These are phyloP conservation scores for Belgica antarctica DNA, from an alignment of 2,888 invertebrate species.

Conservation along the genomic window DNA sequence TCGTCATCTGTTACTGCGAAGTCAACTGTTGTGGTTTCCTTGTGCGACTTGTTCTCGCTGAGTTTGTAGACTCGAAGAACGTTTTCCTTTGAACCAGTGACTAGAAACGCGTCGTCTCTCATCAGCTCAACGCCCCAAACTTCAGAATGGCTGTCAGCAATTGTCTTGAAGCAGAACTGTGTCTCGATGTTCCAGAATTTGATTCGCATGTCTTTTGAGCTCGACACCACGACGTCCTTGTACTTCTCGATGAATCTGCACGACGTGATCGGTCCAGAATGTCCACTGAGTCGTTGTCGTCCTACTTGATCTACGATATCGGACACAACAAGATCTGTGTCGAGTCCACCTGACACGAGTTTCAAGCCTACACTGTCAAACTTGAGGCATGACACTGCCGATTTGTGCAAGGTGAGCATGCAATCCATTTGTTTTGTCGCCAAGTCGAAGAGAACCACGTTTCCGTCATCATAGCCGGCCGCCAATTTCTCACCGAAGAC, in stretches of 20 bases:
- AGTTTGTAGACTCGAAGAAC: slow-evolving; percentile 84
- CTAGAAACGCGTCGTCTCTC: slow-evolving; percentile 74
- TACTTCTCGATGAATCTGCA: slow-evolving; percentile 66
- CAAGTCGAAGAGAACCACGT: slow-evolving; percentile 78
- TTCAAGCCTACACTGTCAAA: slow-evolving; percentile 82
- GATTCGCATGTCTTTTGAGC: slow-evolving; percentile 90
- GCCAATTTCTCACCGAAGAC: slow-evolving; percentile 79
- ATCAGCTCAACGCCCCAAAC: slow-evolving; percentile 82
- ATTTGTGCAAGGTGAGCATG: slow-evolving; percentile 73
- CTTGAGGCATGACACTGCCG: slow-evolving; percentile 75
- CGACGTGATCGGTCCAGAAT: slow-evolving; percentile 86
- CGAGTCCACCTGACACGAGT: slow-evolving; percentile 82
- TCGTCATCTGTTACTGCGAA: slow-evolving; percentile 51
- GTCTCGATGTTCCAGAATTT: slow-evolving; percentile 98
- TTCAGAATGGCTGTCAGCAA: slow-evolving; percentile 84
- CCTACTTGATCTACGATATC: slow-evolving; percentile 92
- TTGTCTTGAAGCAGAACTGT: slow-evolving; percentile 92
- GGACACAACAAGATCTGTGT: slow-evolving; percentile 92
- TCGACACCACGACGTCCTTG: slow-evolving; percentile 69
- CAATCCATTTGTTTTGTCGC: slow-evolving; percentile 68
- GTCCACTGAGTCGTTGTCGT: slow-evolving; percentile 82
- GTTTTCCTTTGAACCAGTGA: slow-evolving; percentile 84
- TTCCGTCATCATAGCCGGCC: slow-evolving; percentile 89
- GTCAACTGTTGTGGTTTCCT: slow-evolving; percentile 54
- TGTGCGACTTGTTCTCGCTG: slow-evolving; percentile 58